Conservation (phyloP, 2,888 invertebrate species). For the Thereva unica region DNA sequence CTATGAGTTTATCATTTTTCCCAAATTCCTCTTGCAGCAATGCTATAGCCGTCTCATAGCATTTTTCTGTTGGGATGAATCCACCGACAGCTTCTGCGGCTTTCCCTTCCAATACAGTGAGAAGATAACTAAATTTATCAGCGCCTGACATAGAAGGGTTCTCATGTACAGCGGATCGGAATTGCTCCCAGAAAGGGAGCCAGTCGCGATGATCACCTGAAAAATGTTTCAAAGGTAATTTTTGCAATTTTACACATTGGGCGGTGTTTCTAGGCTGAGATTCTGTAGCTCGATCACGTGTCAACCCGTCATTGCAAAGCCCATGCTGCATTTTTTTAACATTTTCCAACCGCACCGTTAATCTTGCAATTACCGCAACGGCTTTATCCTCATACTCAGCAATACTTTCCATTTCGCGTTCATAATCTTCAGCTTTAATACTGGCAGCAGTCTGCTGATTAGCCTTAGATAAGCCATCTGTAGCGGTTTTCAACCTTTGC, state of each 20-base stretch:
- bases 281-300: background rate
- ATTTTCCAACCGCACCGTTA: background rate
- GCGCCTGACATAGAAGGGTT: background rate
- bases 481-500: background rate
- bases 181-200: conserved; percentile 20
- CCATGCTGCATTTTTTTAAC: background rate
- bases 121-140: conserved; percentile 12
- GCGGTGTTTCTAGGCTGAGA: background rate
- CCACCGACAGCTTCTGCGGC: background rate
- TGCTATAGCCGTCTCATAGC: too few relatives aligned
- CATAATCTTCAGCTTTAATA: background rate
- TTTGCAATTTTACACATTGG: background rate
- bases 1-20: background rate
- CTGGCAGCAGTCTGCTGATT: background rate
- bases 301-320: too few relatives aligned
- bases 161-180: background rate
- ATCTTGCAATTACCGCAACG: background rate
- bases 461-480: background rate
- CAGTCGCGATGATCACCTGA: background rate
- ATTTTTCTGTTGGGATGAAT: background rate
- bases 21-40: background rate
- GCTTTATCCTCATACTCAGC: conserved; percentile 7
- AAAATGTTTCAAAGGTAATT: background rate
- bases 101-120: background rate
- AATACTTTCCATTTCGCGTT: background rate